Base-by-base conservation (phyloP, 2,888 invertebrate species). In the Amiota minor region DNA sequence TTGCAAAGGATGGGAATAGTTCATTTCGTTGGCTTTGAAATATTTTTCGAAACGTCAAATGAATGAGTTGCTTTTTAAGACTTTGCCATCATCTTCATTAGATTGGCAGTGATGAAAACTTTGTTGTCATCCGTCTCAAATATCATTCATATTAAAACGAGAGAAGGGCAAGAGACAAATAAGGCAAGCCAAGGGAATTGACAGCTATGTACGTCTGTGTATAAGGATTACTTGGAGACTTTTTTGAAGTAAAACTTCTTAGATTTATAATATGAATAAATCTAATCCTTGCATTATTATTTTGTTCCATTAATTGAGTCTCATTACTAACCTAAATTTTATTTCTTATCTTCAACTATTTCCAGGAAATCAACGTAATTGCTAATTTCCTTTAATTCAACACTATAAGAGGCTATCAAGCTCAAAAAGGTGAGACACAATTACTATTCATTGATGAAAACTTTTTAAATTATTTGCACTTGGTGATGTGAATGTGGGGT, bases 81-180 rank as follows among this genome's bases (percentile, higher is more conserved):
- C 16, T 10, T 12, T 53, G 2, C 16, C 12, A 16, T 53, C 53
- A 53, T 14, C n/a, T n/a, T n/a, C 16, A 53, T 53, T 18, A 1
- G 23, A 16, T 11, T 59, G 18, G 4, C 59, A 59, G 23, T 59
- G 20, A 9, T 20, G 59, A 20, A 72, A 47, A 68, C n/a, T 65
- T 72, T 72, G 73, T 73, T 65, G 55, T 20, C 50, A 61, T 35
- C 53, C 53, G 50, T 16, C 16, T 62, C 50, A 62, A 67, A 72
- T 74, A 68, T n/a, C 74, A 70, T 55, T 71, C 20, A 11, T 67
- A 47, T 1, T 50, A 50, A 8, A 50, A 50, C 0, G 6, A 35
- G 6, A 35, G 35, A 6, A 4, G 35, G 35, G 8, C 9, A 50
- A 10, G 53, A n/a, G 35, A n/a, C 53, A 50, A 12, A n/a, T 50